phyloP scores from a whole-genome alignment of 2,888 invertebrate species.

The Nomada goodeniana region DNA sequence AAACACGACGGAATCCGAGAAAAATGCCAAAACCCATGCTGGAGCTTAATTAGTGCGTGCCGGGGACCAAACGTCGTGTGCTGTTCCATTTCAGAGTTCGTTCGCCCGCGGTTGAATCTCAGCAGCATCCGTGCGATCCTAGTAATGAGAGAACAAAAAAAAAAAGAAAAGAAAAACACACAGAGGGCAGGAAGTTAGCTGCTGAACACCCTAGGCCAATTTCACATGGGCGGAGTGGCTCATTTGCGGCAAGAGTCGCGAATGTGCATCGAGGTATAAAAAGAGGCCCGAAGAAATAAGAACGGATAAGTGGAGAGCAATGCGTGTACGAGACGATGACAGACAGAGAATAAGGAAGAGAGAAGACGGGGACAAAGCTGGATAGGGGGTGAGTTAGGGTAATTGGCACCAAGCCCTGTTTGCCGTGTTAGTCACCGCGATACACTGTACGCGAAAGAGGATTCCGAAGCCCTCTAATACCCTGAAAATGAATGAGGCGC shows the following conservation, averaged over 20 bases:
- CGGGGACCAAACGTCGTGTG: conserved; percentile 46
- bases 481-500: conserved; percentile 20
- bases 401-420: conserved; percentile 54
- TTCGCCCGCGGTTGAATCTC: conserved; percentile 57
- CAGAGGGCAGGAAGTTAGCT: conserved; percentile 62
- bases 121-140: conserved; percentile 68
- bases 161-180: conserved; percentile 23
- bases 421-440: conserved; percentile 50
- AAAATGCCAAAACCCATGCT: conserved; percentile 38
- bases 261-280: conserved; percentile 50
- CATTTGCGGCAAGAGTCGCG: conserved; percentile 64
- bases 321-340: conserved; percentile 36
- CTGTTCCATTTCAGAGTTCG: conserved; percentile 53
- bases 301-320: conserved; percentile 35
- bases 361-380: conserved; percentile 49
- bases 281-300: not conserved
- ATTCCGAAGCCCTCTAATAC: conserved; percentile 45
- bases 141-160: conserved; percentile 67
- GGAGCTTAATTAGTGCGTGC: conserved; percentile 62
- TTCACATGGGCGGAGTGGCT: conserved; percentile 67
- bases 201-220: conserved; percentile 63
- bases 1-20: conserved; percentile 40
- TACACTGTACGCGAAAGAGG: conserved; percentile 36
- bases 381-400: conserved; percentile 42
- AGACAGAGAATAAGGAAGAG: conserved; percentile 33